phyloP scores from a whole-genome alignment of 2,797 vertebrate genomes.

The Menidia menidia region DNA sequence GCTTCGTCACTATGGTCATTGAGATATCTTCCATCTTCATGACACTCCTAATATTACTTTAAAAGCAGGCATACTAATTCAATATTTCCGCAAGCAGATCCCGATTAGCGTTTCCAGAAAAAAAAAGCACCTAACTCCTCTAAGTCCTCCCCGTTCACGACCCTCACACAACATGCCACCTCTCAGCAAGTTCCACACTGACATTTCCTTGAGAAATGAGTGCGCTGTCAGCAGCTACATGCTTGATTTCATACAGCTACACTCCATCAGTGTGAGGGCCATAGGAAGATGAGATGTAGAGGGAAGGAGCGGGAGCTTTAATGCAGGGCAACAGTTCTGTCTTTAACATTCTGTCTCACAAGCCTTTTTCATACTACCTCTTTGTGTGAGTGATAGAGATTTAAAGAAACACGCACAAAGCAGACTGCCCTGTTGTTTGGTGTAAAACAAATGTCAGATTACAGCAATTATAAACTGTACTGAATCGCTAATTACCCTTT shows the following conservation, averaged over 20 bases:
- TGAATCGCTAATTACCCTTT: conserved; percentile 61
- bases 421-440: conserved; percentile 52
- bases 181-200: conserved; percentile 63
- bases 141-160: background rate
- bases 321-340: conserved; percentile 33
- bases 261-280: conserved; percentile 44
- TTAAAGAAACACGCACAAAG: conserved; percentile 41
- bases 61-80: conserved; percentile 54
- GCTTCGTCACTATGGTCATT: background rate
- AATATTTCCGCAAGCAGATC: conserved; percentile 70
- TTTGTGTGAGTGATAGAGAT: conserved; percentile 26
- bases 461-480: conserved; percentile 57
- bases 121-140: conserved; percentile 59
- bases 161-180: conserved; percentile 28
- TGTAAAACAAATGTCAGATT: conserved; percentile 43
- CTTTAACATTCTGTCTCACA: conserved; percentile 67
- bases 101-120: conserved; percentile 68
- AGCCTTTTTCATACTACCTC: conserved; percentile 52
- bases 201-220: conserved; percentile 75
- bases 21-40: background rate
- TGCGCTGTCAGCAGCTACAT: conserved; percentile 69
- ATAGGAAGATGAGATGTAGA: conserved; percentile 34
- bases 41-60: background rate
- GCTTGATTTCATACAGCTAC: conserved; percentile 69
- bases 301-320: conserved; percentile 32